phyloP scores from a whole-genome alignment of 2,888 invertebrate genomes.

The Torymus auratus region DNA sequence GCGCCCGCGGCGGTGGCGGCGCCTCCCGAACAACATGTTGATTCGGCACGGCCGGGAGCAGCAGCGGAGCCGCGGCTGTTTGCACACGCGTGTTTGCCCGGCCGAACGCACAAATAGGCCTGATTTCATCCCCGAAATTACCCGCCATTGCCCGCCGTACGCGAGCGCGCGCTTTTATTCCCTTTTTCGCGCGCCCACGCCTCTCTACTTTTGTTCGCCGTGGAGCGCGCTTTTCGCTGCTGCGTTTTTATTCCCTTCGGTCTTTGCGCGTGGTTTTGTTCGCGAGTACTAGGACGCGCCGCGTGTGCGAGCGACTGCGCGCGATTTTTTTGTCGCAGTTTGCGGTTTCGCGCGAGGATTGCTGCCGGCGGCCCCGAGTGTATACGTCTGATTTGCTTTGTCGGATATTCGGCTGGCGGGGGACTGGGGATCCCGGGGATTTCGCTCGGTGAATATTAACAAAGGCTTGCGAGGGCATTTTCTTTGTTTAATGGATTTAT shows the following conservation, averaged over 20 bases:
- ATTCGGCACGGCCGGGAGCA: slow-evolving; percentile 44
- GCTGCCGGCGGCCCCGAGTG: too few species aligned
- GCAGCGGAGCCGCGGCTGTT: background rate
- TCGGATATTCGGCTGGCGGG: too few species aligned
- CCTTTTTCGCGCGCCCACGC: background rate
- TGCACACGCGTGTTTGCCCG: background rate
- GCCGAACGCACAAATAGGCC: slow-evolving; percentile 28
- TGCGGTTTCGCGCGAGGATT: too few species aligned
- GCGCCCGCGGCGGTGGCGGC: background rate
- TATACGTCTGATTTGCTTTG: too few species aligned
- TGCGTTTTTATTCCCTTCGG: background rate
- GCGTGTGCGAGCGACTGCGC: too few species aligned
- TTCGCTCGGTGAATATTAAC: too few species aligned
- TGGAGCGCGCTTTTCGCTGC: background rate
- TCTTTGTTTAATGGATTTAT: too few species aligned
- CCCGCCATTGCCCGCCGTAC: background rate
- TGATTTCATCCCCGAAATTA: slow-evolving; percentile 44
- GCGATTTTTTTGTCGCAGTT: too few species aligned
- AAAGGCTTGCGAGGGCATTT: too few species aligned
- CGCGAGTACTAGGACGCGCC: too few species aligned
- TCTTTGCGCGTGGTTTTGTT: too few species aligned
- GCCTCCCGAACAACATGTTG: slow-evolving; percentile 49
- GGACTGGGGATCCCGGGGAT: too few species aligned
- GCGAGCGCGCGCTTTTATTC: background rate
- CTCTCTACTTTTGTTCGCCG: background rate